Percentiles rank a stretch among this genome's conserved stretches.
Evolutionary conservation across 1,140 invertebrate genomes (phyloP).

Genomic region (Melanaphis sacchari): DNA sequence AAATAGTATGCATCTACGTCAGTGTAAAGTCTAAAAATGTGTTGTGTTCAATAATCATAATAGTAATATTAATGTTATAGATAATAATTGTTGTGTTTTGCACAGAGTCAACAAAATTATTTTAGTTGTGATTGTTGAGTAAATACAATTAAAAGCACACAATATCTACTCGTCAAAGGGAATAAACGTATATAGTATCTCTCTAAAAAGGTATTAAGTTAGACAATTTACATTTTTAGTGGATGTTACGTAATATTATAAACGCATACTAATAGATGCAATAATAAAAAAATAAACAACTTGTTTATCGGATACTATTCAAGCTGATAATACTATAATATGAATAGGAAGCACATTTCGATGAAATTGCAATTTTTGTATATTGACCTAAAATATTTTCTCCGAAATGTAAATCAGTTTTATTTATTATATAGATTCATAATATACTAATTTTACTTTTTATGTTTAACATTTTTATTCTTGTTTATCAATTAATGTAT

Average conservation of each 20-base stretch:
- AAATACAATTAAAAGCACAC: conserved; percentile 1
- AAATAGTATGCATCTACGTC: not conserved
- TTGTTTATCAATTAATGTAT: too few species aligned
- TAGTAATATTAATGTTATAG: not conserved
- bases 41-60: not conserved
- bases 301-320: not conserved
- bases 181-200: not conserved
- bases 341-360: not conserved
- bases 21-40: not conserved
- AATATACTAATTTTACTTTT: not conserved
- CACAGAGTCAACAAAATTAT: not conserved
- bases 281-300: not conserved
- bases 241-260: not conserved
- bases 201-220: not conserved
- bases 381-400: not conserved
- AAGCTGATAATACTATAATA: not conserved
- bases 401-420: not conserved
- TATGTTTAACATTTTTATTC: too few species aligned
- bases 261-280: not conserved
- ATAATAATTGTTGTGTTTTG: not conserved
- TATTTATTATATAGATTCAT: not conserved
- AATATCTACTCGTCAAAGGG: not conserved
- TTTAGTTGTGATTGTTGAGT: not conserved
- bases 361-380: not conserved
- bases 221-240: not conserved